Conservation (phyloP, 2,113 vertebrate genomes). For the Silurus asotus region DNA sequence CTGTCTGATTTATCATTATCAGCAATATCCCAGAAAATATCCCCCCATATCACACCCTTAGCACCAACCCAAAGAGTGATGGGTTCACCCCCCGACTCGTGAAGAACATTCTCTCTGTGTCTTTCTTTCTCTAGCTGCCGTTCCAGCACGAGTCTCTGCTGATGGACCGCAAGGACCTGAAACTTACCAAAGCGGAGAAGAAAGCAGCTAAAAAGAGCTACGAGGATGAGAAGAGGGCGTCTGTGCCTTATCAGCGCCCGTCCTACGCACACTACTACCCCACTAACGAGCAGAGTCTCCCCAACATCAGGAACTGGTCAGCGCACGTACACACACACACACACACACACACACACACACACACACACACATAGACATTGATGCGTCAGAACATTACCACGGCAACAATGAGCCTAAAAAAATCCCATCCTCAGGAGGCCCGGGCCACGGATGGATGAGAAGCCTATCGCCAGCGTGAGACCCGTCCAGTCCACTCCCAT, state of each 20-base stretch:
- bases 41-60: no score
- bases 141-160: slow-evolving; percentile 97
- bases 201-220: slow-evolving; percentile 98
- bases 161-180: slow-evolving; percentile 93
- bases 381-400: not conserved
- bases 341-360: not conserved
- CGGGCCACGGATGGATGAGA: slow-evolving; percentile 85
- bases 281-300: slow-evolving; percentile 85
- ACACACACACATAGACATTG: not conserved
- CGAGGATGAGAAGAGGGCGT: slow-evolving; percentile 96
- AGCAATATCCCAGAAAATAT: no score
- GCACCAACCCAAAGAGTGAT: not conserved
- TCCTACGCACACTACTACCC: slow-evolving; percentile 98
- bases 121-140: slow-evolving; percentile 77
- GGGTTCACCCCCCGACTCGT: not conserved
- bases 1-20: no score
- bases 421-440: slow-evolving; percentile 76
- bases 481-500: slow-evolving; percentile 97
- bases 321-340: slow-evolving; percentile 45
- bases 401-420: not conserved
- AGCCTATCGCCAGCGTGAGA: slow-evolving; percentile 93
- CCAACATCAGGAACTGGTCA: slow-evolving; percentile 95
- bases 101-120: not conserved
- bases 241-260: slow-evolving; percentile 91
- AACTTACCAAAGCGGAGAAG: slow-evolving; percentile 97